These are phyloP conservation scores for Anhinga rufa DNA, from an alignment of 2,113 vertebrate species.

Conservation along the genomic window DNA sequence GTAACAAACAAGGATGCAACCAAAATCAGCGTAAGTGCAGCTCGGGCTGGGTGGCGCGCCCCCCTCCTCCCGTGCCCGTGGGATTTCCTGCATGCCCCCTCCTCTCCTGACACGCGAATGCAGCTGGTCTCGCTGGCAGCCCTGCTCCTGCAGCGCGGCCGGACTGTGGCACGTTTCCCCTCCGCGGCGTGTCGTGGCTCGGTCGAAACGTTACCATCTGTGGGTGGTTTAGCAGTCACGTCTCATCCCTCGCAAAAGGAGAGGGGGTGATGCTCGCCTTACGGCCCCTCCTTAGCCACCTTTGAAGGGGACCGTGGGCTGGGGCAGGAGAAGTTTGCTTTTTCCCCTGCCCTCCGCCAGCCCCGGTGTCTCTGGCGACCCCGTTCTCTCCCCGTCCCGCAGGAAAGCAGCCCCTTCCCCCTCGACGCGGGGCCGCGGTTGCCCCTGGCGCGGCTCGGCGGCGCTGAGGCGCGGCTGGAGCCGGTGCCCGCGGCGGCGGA, in stretches of 20 bases:
- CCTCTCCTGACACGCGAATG: not conserved
- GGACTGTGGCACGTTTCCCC: not conserved
- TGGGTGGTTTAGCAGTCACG: not conserved
- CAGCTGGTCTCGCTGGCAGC: not conserved
- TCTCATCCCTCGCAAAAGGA: not conserved
- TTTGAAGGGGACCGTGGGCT: not conserved
- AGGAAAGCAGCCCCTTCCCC: not conserved
- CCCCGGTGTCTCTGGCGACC: not conserved
- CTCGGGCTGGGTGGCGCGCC: not conserved
- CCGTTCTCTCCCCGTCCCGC: not conserved
- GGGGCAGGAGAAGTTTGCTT: too few species aligned
- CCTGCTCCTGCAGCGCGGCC: not conserved
- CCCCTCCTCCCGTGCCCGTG: not conserved
- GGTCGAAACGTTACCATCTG: not conserved
- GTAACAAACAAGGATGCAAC: slow-evolving; percentile 85
- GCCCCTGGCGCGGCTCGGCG: not conserved
- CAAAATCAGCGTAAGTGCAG: slow-evolving; percentile 94
- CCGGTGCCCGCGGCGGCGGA: not conserved
- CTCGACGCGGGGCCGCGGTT: not conserved
- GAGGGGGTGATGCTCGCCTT: not conserved
- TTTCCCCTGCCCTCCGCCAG: not conserved
- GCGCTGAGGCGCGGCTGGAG: not conserved
- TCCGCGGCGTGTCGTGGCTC: not conserved
- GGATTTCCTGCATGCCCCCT: not conserved
- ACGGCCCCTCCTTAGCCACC: not conserved